Evolutionary conservation across 2,797 vertebrate species (phyloP).

Genomic region (Pseudochaenichthys georgianus): DNA sequence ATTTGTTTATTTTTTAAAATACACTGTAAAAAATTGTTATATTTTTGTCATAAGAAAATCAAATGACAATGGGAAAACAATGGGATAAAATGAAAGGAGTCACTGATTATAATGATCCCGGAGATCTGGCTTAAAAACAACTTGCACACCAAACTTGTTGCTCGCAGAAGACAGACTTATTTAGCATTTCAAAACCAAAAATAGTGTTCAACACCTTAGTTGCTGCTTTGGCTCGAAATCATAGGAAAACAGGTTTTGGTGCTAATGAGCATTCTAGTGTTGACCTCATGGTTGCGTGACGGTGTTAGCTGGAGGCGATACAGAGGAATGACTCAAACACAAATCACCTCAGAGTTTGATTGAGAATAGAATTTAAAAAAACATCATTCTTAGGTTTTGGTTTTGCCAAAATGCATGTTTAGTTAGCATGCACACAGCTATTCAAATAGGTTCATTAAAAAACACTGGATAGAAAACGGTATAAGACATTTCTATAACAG

Average conservation of each 20-base stretch:
- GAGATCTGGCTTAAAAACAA: background rate
- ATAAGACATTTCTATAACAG: background rate
- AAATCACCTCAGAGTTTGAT: too few relatives aligned
- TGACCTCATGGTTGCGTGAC: too few relatives aligned
- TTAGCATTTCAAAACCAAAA: too few relatives aligned
- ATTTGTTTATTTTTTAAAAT: background rate
- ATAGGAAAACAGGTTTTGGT: too few relatives aligned
- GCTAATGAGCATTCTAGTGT: too few relatives aligned
- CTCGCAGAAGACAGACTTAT: too few relatives aligned
- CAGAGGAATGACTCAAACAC: too few relatives aligned
- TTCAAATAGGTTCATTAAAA: background rate
- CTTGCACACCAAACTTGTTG: background rate
- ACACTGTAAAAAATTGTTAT: background rate
- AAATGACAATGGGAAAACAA: background rate
- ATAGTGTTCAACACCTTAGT: too few relatives aligned
- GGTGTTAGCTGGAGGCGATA: too few relatives aligned
- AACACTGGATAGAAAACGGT: background rate
- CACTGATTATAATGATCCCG: background rate
- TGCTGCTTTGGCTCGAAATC: too few relatives aligned
- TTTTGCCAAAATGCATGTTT: background rate
- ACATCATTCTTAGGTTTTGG: background rate
- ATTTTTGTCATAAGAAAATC: background rate
- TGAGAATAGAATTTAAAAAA: background rate
- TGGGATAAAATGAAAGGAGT: background rate
- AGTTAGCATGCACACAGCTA: background rate